These are phyloP conservation scores for Lasius fuliginosus DNA, from an alignment of 2,888 invertebrate species.

Conservation along the genomic window DNA sequence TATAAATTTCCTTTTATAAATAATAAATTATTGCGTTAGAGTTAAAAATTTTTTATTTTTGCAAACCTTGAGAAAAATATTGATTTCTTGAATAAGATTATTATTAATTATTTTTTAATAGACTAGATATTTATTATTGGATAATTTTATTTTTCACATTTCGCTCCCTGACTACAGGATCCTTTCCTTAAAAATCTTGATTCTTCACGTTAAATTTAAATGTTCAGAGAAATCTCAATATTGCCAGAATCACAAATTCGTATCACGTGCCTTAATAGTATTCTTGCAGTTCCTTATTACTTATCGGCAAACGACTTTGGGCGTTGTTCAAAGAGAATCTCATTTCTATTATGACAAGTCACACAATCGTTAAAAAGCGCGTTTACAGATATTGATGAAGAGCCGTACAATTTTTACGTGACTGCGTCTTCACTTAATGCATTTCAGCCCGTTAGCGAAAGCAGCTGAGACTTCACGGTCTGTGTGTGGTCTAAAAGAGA, in stretches of 20 bases:
- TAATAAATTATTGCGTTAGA: neutral
- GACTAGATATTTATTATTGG: neutral
- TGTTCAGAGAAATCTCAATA: neutral
- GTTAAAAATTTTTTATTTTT: neutral
- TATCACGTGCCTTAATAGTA: neutral
- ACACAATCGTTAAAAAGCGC: conserved; percentile 9
- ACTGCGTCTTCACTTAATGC: conserved; percentile 47
- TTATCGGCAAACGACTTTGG: neutral
- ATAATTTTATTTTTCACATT: neutral
- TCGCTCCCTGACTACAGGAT: neutral
- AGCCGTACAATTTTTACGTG: conserved; percentile 65
- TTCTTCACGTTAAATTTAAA: neutral
- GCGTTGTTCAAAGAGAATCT: neutral
- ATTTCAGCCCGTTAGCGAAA: conserved; percentile 72
- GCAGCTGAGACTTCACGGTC: conserved; percentile 78
- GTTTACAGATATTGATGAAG: conserved; percentile 69
- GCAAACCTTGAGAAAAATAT: neutral
- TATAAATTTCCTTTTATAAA: neutral
- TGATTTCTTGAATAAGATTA: neutral
- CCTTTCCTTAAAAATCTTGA: neutral
- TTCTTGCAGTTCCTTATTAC: neutral
- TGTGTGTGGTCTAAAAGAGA: conserved; percentile 77
- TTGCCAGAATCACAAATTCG: neutral
- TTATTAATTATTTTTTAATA: neutral
- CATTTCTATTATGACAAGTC: neutral